Conservation (phyloP, 2,113 vertebrate species). For the Limnothrissa miodon region DNA sequence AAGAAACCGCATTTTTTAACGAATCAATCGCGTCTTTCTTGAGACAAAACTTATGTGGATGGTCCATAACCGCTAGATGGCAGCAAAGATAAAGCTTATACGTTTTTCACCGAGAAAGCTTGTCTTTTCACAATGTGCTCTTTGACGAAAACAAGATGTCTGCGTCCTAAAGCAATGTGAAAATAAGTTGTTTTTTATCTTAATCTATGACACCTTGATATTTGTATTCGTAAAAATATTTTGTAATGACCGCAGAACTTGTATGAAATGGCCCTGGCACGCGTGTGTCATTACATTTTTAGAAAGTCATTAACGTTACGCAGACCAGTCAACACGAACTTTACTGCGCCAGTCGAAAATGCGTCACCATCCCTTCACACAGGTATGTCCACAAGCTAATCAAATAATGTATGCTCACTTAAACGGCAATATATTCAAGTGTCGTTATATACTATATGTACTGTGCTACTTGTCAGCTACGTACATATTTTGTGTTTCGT, state of each 20-base stretch:
- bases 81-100: conserved; percentile 21
- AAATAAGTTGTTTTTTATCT: conserved; percentile 39
- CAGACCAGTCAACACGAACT: conserved; percentile 15
- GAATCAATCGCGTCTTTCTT: background rate
- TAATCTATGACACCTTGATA: background rate
- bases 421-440: background rate
- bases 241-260: background rate
- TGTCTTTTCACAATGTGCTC: conserved; percentile 41
- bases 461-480: background rate
- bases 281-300: conserved; percentile 47
- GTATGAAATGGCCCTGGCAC: conserved; percentile 59
- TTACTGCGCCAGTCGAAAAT: conserved; percentile 30
- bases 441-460: background rate
- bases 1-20: no score
- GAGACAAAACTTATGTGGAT: background rate
- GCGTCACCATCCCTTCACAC: conserved; percentile 51
- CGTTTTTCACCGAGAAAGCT: background rate
- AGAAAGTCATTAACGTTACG: conserved; percentile 35
- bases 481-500: background rate
- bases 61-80: conserved; percentile 50
- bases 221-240: background rate
- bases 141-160: conserved; percentile 64
- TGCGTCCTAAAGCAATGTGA: conserved; percentile 51
- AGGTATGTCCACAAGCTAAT: conserved; percentile 55
- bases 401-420: background rate